phyloP scores from a whole-genome alignment of 2,797 vertebrate genomes.

The Selene dorsalis region DNA sequence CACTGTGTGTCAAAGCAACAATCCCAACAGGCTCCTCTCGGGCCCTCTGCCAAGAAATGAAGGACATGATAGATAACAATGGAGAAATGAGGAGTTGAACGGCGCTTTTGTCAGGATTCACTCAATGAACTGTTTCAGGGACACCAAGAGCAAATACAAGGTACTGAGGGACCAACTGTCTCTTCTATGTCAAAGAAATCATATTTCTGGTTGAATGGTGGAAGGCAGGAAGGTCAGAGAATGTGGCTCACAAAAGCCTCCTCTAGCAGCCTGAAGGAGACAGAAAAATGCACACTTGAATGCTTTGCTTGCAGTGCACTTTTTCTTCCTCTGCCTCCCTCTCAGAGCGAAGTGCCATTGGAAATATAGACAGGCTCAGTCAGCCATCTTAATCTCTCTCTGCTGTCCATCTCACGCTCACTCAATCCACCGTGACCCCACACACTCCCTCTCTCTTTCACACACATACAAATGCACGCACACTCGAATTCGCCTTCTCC shows the following conservation, averaged over 20 bases:
- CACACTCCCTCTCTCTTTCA: slow-evolving; percentile 66
- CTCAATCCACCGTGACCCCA: slow-evolving; percentile 85
- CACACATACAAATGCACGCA: slow-evolving; percentile 46
- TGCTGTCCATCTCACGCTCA: slow-evolving; percentile 81
- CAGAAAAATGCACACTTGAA: slow-evolving; percentile 73
- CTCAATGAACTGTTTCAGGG: slow-evolving; percentile 52
- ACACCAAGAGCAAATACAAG: slow-evolving; percentile 8
- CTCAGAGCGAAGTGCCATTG: slow-evolving; percentile 82
- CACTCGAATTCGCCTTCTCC: slow-evolving; percentile 47
- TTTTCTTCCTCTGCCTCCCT: slow-evolving; percentile 67
- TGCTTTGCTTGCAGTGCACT: slow-evolving; percentile 74
- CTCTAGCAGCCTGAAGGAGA: slow-evolving; percentile 53
- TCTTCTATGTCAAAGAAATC: slow-evolving; percentile 35
- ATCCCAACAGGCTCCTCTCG: slow-evolving; percentile 66
- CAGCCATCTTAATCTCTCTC: slow-evolving; percentile 90
- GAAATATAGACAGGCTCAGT: slow-evolving; percentile 84
- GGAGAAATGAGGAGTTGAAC: slow-evolving; percentile 45
- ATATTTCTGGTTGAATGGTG: slow-evolving; percentile 46
- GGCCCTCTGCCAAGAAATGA: slow-evolving; percentile 72
- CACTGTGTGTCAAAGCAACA: slow-evolving; percentile 78
- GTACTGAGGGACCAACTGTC: slow-evolving; percentile 26
- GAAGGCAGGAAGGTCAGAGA: slow-evolving; percentile 41
- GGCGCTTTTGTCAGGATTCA: slow-evolving; percentile 46
- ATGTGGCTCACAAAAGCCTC: slow-evolving; percentile 51
- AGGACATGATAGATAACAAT: slow-evolving; percentile 74